Base-by-base conservation (phyloP, 2,113 vertebrate species). In the Bubo scandiacus region DNA sequence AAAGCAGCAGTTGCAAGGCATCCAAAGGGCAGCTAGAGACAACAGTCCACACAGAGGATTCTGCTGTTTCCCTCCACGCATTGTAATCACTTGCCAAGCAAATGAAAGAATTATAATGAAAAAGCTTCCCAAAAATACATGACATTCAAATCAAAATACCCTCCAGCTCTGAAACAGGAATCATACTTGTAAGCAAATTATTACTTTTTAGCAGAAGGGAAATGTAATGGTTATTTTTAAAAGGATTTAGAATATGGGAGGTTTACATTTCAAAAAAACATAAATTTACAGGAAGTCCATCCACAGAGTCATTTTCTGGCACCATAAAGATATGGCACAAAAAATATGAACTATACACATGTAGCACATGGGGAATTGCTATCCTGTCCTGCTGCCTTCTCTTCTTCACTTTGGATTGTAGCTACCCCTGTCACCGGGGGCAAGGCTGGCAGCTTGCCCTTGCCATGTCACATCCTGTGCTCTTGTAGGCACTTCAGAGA, bases 341-440 rank as follows among this genome's bases (percentile, higher is more conserved):
- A 62, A 65, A 52, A 25, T 19, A 57, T 2, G 8, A 61, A 18
- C 11, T 32, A 9, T 11, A 30, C 6, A 78, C 15, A 42, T 0
- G 0, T 7, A 36, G 25, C 11, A 42, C 30, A 43, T 2, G 3
- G 8, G 13, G 23, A 51, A 34, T 6, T 61, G n/a, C 32, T 73
- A 2, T 62, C 51, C 40, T 42, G 15, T 67, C 58, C 36, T 6
- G 3, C 29, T 62, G 5, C 38, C 26, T 89, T 42, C 49, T 45
- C 17, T 51, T 21, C 25, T 47, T 63, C 1, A 0, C 59, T 72
- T 65, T 11, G 25, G 12, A 25, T 3, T 26, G 27, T 25, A 29
- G 61, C 21, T 30, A 21, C 2, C 5, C 15, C 6, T 8, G 10
- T 27, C 27, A 43, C 7, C 0, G 1, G 67, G 45, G 23, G 36